These are phyloP conservation scores for Theocolax elegans DNA, from an alignment of 1,140 invertebrate genomes.

Conservation along the genomic window DNA sequence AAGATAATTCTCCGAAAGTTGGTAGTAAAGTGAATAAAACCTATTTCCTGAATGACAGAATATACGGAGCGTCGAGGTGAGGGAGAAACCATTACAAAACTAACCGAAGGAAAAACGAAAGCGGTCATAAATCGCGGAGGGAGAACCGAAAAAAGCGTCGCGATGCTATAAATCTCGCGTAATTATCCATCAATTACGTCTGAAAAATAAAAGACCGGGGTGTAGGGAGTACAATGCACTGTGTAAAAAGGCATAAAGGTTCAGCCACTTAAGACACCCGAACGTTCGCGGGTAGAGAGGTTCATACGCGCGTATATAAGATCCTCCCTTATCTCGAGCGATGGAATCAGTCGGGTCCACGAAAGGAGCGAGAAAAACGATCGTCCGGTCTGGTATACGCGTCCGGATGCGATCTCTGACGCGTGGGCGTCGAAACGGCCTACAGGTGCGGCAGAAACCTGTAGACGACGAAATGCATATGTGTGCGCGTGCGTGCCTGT, in stretches of 20 bases:
- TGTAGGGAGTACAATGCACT: too few species aligned
- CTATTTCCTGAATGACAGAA: too few species aligned
- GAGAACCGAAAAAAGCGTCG: too few species aligned
- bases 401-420: constrained; percentile 53
- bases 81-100: background rate
- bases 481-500: background rate
- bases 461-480: constrained; percentile 32
- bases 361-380: background rate
- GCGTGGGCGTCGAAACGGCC: constrained; percentile 54
- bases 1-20: too few species aligned
- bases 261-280: constrained; percentile 27
- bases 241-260: too few species aligned
- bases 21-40: too few species aligned
- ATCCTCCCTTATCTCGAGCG: background rate
- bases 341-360: constrained; percentile 33
- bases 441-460: constrained; percentile 66
- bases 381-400: constrained; percentile 13
- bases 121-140: too few species aligned
- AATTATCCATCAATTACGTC: constrained; percentile 40
- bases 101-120: too few species aligned
- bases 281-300: constrained; percentile 1
- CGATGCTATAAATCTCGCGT: constrained; percentile 33
- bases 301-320: constrained; percentile 13
- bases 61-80: background rate
- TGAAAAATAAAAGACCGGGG: background rate